Percentiles rank a stretch among this genome's conserved stretches.
These are phyloP conservation scores for Scaptomyza polygonia DNA, from an alignment of 2,888 invertebrate genomes.

Conservation along the genomic window DNA sequence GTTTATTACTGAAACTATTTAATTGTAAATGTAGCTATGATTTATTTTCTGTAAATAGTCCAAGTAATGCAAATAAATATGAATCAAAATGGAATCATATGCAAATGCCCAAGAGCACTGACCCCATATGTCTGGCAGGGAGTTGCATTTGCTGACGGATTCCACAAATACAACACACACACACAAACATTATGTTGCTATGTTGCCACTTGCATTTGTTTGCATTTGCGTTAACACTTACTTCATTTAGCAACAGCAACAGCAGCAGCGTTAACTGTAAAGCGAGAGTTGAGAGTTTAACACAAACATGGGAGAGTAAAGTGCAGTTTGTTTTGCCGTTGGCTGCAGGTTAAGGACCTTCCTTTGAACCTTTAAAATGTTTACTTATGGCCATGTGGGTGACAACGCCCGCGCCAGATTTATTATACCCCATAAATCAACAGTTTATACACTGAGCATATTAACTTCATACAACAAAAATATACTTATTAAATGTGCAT, in stretches of 20 bases:
- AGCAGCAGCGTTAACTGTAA: conserved; percentile 15
- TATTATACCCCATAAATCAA: conserved; percentile 25
- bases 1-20: background rate
- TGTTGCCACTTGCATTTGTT: conserved; percentile 47
- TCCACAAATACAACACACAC: conserved; percentile 30
- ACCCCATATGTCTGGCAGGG: conserved; percentile 46
- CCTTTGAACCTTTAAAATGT: conserved; percentile 75
- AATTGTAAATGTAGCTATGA: background rate
- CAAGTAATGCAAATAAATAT: background rate
- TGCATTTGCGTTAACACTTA: conserved; percentile 76
- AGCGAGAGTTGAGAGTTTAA: conserved; percentile 15
- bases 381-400: conserved; percentile 67
- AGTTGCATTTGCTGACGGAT: conserved; percentile 32
- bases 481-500: too few relatives aligned
- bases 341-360: conserved; percentile 76
- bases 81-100: conserved; percentile 1
- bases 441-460: background rate
- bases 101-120: conserved; percentile 52
- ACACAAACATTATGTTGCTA: background rate
- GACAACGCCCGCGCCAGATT: conserved; percentile 42
- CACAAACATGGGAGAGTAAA: conserved; percentile 49
- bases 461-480: background rate
- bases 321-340: conserved; percentile 48
- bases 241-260: conserved; percentile 69
- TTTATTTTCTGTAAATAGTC: background rate